Evolutionary conservation across 2,113 vertebrate species (phyloP), one percentile per base, ranked within the genome.

Genomic region (Lampris megalopsis): DNA sequence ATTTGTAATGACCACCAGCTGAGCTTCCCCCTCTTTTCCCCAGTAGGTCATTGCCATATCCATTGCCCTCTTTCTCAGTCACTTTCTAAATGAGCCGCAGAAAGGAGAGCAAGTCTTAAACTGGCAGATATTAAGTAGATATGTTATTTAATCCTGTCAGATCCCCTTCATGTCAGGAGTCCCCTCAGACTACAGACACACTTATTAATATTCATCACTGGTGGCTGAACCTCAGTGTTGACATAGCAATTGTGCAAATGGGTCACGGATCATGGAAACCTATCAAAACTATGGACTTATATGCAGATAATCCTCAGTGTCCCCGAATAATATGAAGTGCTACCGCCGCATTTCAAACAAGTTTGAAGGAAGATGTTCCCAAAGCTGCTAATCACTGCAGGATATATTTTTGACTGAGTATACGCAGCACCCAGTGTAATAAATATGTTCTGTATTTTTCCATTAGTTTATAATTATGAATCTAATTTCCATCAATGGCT

Each of bases 171-270:
- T 73, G 76, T 76, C 65, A 61, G 52, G 66, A 49, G 57, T 75
- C 81, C 24, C 24, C 24, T 24, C 24, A 24, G 24, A 24, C 24
- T 82, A 64, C 65, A 43, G 49, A 79, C 62, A 73, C 45, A 59
- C 54, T 80, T 41, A 87, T 91, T 68, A 81, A 87, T 87, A 90
- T 91, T 86, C 59, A 88, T 37, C 71, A 57, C 7, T 6, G 4
- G 11, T 50, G 10, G 41, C 13, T 49, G 52, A 63, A 79, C 61
- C 9, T 60, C 4, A n/a, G 47, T 83, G 70, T 84, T 86, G 82
- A 85, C 78, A 50, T 43, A 66, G 82, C 61, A 71, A 59, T 83
- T 73, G 76, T 83, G 83, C 59, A 85, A 86, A 85, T 71, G 50
- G 42, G 7, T 9, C 45, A 47, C 1, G 43, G 63, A 57, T 61